These are phyloP conservation scores for Muntiacus muntjak DNA, from an alignment of 2,113 vertebrate genomes.

Conservation along the genomic window DNA sequence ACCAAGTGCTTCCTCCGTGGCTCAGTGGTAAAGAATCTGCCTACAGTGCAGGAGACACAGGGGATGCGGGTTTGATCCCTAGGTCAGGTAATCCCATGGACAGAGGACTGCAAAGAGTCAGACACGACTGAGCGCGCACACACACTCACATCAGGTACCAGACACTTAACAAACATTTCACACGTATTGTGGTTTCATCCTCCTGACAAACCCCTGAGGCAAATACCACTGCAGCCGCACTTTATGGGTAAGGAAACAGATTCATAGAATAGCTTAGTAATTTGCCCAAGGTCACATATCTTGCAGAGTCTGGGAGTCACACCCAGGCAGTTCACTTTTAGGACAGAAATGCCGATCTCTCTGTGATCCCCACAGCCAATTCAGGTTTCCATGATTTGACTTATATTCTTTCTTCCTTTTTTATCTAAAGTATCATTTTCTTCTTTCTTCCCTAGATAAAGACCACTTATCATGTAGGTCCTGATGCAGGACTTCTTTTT, in stretches of 20 bases:
- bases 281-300: background rate
- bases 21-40: background rate
- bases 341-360: background rate
- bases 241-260: background rate
- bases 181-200: background rate
- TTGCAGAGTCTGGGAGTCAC: background rate
- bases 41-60: background rate
- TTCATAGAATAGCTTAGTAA: background rate
- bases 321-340: background rate
- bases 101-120: background rate
- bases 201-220: background rate
- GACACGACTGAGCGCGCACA: background rate
- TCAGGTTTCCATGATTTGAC: background rate
- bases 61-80: background rate
- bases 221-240: background rate
- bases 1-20: background rate
- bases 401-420: background rate
- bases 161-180: background rate
- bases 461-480: background rate
- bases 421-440: background rate
- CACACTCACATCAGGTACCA: background rate
- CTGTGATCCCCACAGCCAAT: background rate
- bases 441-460: conserved; percentile 10
- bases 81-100: background rate
- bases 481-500: background rate